These are phyloP conservation scores for Paramormyrops kingsleyae DNA, from an alignment of 2,113 vertebrate species.

Conservation along the genomic window DNA sequence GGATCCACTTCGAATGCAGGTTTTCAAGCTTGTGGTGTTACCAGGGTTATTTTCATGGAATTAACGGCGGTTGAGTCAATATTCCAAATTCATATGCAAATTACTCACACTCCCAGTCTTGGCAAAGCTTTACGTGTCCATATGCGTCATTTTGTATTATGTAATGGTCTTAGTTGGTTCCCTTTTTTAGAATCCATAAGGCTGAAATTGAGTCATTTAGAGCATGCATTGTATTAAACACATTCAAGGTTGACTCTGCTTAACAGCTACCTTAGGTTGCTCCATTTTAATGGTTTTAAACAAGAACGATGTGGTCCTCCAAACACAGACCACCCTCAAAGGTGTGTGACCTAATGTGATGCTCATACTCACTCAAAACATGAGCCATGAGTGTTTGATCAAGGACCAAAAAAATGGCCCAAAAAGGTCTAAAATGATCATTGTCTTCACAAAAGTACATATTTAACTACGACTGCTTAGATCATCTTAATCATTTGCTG, in stretches of 20 bases:
- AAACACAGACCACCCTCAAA: background rate
- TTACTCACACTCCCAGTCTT: background rate
- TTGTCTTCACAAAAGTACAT: constrained; percentile 45
- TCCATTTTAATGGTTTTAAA: constrained; percentile 1
- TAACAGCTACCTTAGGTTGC: constrained; percentile 5
- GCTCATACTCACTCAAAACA: background rate
- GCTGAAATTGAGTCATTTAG: constrained; percentile 8
- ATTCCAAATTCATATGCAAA: constrained; percentile 21
- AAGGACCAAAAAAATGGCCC: background rate
- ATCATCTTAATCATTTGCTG: constrained; percentile 50
- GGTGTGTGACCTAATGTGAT: background rate
- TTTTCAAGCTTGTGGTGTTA: constrained; percentile 2
- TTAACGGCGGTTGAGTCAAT: constrained; percentile 3
- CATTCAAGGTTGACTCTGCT: constrained; percentile 9
- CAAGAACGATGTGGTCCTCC: background rate
- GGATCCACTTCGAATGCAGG: background rate
- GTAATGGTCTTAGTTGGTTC: constrained; percentile 11
- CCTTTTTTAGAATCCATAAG: constrained; percentile 14
- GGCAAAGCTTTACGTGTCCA: background rate
- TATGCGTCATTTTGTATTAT: constrained; percentile 16
- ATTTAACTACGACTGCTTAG: too few relatives aligned
- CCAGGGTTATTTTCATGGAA: constrained; percentile 10
- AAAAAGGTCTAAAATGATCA: constrained; percentile 47
- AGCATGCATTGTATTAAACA: constrained; percentile 10
- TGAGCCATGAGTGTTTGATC: background rate